Evolutionary conservation across 2,888 invertebrate species (phyloP).

Genomic region (Ctenicera cuprea): DNA sequence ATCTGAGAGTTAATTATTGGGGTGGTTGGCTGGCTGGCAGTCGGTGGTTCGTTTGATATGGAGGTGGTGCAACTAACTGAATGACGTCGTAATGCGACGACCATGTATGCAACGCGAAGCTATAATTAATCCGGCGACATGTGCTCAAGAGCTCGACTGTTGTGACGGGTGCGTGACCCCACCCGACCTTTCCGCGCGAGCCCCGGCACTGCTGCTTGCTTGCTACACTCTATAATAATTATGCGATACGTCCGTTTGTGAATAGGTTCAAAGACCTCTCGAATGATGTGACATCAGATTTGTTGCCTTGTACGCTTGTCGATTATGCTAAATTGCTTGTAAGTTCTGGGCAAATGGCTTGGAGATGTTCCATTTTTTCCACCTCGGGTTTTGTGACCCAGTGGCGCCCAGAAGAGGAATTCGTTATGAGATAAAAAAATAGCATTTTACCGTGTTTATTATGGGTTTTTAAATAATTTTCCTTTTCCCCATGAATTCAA

Average conservation of each 20-base stretch:
- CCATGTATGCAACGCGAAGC: constrained; percentile 6
- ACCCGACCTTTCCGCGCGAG: constrained; percentile 53
- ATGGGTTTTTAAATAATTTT: too few species aligned
- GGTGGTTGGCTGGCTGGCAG: background rate
- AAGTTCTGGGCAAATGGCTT: too few species aligned
- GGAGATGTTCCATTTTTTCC: background rate
- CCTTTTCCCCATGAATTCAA: too few species aligned
- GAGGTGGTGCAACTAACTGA: constrained; percentile 4
- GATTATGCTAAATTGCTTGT: constrained; percentile 26
- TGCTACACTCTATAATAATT: constrained; percentile 57
- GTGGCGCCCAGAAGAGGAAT: too few species aligned
- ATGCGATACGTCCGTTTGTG: constrained; percentile 62
- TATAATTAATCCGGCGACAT: constrained; percentile 49
- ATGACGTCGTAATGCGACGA: constrained; percentile 30
- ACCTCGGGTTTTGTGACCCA: too few species aligned
- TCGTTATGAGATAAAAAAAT: too few species aligned
- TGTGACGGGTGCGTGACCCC: constrained; percentile 61
- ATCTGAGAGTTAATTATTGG: too few species aligned
- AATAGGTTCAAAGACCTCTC: constrained; percentile 61
- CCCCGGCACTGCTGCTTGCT: constrained; percentile 34
- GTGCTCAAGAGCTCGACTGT: constrained; percentile 48
- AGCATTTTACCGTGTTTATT: too few species aligned
- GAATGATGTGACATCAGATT: constrained; percentile 37
- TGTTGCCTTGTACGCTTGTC: constrained; percentile 16
- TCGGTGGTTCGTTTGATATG: constrained; percentile 5